Evolutionary conservation across 2,797 vertebrate species (phyloP), one percentile per base, ranked within the genome.

Genomic region (Catostomus latipinnis): DNA sequence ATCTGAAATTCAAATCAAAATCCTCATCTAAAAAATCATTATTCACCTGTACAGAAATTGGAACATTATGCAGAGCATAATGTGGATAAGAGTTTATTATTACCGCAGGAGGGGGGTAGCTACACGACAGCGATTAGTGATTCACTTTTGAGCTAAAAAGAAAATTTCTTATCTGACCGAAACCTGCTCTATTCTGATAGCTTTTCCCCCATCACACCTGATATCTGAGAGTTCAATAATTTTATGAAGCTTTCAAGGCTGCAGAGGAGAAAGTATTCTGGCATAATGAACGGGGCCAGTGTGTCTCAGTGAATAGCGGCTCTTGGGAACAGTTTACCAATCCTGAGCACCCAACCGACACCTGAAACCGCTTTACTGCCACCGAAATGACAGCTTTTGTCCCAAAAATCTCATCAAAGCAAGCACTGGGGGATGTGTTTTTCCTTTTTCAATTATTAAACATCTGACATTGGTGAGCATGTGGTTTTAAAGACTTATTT

Each of bases 331-430:
- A 53, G 34, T 71, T 83, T 76, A 81, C 69, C 81, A 78, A 84
- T 78, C 75, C 76, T 58, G 60, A 68, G 87, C 80, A 57, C 57
- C 72, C 76, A n/a, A 13, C 68, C 68, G 91, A 91, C 74, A 92
- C 87, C 88, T 86, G 90, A 93, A 89, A 86, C 87, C 76, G 18
- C 72, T 61, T 71, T 84, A 71, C 76, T 80, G 74, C 58, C 61
- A 58, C 87, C 86, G 72, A 81, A 88, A 83, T 82, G 75, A 62
- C 50, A 71, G 76, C 87, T 90, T 91, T 91, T 87, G 90, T 89
- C 81, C 86, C 84, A 79, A 79, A 87, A 69, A 81, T 78, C 62
- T 12, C 58, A 79, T 85, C 81, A 90, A 90, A 90, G 86, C 86
- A 84, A 86, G 83, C 82, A 86, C 81, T 8, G 43, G 65, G 43